Percentiles rank a stretch among this genome's conserved stretches.
These are phyloP conservation scores for Psilopogon haemacephalus DNA, from an alignment of 2,113 vertebrate species.

Conservation along the genomic window DNA sequence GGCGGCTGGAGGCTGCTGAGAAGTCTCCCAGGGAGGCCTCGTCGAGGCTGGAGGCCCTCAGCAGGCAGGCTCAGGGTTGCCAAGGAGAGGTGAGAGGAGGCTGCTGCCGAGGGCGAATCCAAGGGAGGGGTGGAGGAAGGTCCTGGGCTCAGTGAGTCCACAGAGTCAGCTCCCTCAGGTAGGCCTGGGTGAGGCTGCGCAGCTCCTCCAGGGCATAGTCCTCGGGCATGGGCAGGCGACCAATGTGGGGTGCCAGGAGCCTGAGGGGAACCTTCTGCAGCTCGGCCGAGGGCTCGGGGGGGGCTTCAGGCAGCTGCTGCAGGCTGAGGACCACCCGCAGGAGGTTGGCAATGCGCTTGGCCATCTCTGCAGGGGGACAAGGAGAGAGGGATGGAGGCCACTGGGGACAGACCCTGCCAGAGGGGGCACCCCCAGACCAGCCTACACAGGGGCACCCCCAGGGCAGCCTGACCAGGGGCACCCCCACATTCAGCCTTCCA, in stretches of 20 bases:
- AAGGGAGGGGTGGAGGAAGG: fast-evolving
- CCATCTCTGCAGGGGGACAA: conserved; percentile 85
- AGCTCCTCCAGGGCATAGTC: conserved; percentile 96
- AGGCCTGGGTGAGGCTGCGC: conserved; percentile 88
- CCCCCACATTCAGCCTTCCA: too few relatives aligned
- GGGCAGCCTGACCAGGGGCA: too few relatives aligned
- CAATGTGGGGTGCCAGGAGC: conserved; percentile 86
- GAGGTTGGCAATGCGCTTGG: conserved; percentile 91
- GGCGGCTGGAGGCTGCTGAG: too few relatives aligned
- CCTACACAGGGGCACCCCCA: neutral
- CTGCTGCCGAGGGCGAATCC: neutral
- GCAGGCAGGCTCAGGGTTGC: too few relatives aligned
- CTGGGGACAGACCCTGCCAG: too few relatives aligned
- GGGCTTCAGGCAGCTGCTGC: conserved; percentile 78
- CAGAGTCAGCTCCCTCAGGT: conserved; percentile 85
- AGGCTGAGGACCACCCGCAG: conserved; percentile 88
- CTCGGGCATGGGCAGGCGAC: conserved; percentile 92
- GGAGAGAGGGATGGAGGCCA: neutral
- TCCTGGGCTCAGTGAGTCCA: conserved; percentile 68
- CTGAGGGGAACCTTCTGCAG: conserved; percentile 77
- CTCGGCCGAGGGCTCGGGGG: conserved; percentile 9
- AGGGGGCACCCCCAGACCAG: neutral
- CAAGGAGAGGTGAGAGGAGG: too few relatives aligned
- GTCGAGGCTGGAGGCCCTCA: too few relatives aligned
- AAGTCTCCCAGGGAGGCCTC: too few relatives aligned